Conservation (phyloP, 2,113 vertebrate species). For the Microcebus tavaratra region DNA sequence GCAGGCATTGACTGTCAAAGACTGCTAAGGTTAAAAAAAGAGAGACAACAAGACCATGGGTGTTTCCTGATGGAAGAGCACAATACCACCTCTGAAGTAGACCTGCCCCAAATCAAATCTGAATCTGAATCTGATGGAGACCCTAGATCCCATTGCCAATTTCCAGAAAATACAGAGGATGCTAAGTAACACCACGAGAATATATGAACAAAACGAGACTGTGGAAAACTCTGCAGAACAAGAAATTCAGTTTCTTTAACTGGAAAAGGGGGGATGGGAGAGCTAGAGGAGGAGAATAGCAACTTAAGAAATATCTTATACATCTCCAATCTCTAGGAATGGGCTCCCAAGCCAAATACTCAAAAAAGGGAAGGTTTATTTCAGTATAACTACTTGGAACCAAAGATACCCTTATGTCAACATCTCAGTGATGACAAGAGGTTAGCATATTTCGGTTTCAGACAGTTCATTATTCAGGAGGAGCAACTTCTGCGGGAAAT, state of each 20-base stretch:
- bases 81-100: not conserved
- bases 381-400: not conserved
- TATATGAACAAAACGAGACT: not conserved
- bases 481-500: not conserved
- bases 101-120: not conserved
- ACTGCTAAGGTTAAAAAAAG: not conserved
- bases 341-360: not conserved
- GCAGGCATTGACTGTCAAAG: not conserved
- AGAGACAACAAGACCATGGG: not conserved
- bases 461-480: not conserved
- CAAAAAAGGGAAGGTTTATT: not conserved
- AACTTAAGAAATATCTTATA: not conserved
- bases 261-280: not conserved
- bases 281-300: not conserved
- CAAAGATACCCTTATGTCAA: not conserved
- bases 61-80: not conserved
- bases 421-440: not conserved
- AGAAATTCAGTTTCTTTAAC: not conserved
- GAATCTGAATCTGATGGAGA: not conserved
- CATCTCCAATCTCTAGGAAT: not conserved
- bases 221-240: not conserved
- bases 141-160: not conserved
- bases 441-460: not conserved
- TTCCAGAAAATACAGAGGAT: not conserved
- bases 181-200: not conserved